phyloP scores from a whole-genome alignment of 2,797 vertebrate species.

The Chlorospingus semifuscus region DNA sequence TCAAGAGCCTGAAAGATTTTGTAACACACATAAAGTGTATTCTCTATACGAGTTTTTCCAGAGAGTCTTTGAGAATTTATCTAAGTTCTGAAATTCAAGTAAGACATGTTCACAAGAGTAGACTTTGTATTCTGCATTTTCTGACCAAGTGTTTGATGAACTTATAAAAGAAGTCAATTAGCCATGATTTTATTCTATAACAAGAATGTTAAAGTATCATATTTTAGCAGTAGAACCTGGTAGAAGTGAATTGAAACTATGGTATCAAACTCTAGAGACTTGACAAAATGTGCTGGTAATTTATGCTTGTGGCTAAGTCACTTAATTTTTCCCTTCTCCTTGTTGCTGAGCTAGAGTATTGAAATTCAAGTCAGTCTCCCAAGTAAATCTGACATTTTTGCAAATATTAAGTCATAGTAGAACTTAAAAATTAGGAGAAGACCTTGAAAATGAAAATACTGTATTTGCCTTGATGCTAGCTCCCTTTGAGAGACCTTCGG shows the following conservation, averaged over 20 bases:
- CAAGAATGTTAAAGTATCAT: background rate
- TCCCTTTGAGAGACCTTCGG: background rate
- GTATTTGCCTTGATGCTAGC: background rate
- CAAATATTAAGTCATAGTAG: background rate
- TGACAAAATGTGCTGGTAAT: background rate
- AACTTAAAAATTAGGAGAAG: background rate
- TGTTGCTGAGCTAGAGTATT: background rate
- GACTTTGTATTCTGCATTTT: background rate
- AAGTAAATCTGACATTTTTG: background rate
- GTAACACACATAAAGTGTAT: background rate
- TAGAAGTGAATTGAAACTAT: background rate
- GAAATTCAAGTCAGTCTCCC: background rate
- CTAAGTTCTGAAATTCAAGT: background rate
- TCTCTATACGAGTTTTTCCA: background rate
- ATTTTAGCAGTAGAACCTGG: background rate
- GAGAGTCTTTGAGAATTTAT: background rate
- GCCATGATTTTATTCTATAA: background rate
- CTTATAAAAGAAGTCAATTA: background rate
- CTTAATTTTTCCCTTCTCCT: background rate
- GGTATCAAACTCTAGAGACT: background rate
- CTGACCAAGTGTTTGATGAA: background rate
- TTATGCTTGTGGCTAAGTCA: background rate
- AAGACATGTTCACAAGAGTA: background rate
- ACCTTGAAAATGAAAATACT: background rate
- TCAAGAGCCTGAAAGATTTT: background rate